Base-by-base conservation (phyloP, 2,888 invertebrate species). In the Copidosoma aretas region DNA sequence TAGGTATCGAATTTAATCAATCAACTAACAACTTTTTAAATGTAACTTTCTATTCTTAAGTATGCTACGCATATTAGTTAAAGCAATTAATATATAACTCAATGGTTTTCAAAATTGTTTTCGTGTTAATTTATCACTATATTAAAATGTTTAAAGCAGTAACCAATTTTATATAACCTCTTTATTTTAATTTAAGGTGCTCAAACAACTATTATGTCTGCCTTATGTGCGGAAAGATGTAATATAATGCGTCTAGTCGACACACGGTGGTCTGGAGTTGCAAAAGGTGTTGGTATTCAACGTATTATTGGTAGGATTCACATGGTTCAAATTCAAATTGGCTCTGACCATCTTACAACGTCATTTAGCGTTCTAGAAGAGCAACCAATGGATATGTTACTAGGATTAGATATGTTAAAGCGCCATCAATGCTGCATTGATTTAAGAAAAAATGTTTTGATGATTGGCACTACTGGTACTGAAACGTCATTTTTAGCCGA, bases 181-280 rank as follows among this genome's bases (percentile, higher is more conserved):
- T n/a, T n/a, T n/a, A n/a, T n/a, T 58, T 17, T 53, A 5, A 98
- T 98, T 85, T 97, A 97, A 73, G 98, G 91, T 71, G 98, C 98
- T 62, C 98, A 99, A 86, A 94, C 96, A 46, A 98, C 99, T 4
- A 97, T 99, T 68, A 98, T 99, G 97, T 98, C 97, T 56, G 93
- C 95, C 70, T 90, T 91, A 0, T 98, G 97, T 84, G 98, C 98
- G 0, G 96, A 97, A 82, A 87, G 96, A 46, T 98, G 97, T 84
- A 93, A 94, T 81, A 94, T 95, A 65, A 94, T 93, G 91, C 88
- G 95, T 81, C 88, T 91, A 75, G 95, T 93, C 1, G 98, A 98
- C 81, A 91, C 90, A 0, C 89, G 90, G 86, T 98, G 97, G 95
- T 92, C 95, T 1, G 98, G 98, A 1, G 91, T 97, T 71, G 98